These are phyloP conservation scores for Drosophila pseudotakahashii DNA, from an alignment of 2,888 invertebrate genomes.

Conservation along the genomic window DNA sequence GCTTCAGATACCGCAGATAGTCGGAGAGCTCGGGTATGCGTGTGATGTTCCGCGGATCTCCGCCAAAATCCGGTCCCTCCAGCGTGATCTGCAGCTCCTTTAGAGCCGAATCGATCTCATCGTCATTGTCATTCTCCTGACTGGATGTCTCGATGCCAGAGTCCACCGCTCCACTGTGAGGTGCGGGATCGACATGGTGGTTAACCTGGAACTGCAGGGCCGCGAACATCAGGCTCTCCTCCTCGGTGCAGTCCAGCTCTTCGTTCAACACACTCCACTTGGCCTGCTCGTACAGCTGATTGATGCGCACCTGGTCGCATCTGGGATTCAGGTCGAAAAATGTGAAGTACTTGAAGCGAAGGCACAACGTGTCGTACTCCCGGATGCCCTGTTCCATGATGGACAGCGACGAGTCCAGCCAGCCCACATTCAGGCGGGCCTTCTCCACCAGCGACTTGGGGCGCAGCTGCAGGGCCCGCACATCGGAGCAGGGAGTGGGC, in stretches of 20 bases:
- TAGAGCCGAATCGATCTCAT: constrained; percentile 97
- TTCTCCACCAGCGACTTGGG: constrained; percentile 95
- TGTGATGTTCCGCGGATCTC: constrained; percentile 92
- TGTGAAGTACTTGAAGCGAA: constrained; percentile 98
- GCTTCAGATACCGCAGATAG: constrained; percentile 96
- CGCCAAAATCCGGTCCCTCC: constrained; percentile 90
- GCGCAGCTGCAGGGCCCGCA: constrained; percentile 90
- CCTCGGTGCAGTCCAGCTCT: constrained; percentile 99
- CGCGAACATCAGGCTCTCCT: constrained; percentile 99
- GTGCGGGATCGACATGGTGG: constrained; percentile 87
- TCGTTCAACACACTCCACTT: constrained; percentile 99
- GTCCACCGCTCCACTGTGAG: constrained; percentile 59
- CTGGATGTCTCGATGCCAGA: constrained; percentile 68
- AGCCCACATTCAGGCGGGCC: constrained; percentile 97
- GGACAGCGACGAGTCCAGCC: constrained; percentile 98
- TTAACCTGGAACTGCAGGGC: constrained; percentile 97
- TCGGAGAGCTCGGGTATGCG: constrained; percentile 97
- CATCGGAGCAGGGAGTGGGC: constrained; percentile 91
- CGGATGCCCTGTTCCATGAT: constrained; percentile 99
- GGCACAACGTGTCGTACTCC: constrained; percentile 95
- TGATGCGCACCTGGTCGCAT: constrained; percentile 96
- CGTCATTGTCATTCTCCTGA: constrained; percentile 89
- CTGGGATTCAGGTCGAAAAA: constrained; percentile 99
- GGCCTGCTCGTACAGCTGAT: constrained; percentile 99
- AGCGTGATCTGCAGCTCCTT: constrained; percentile 96